phyloP scores from a whole-genome alignment of 1,140 invertebrate species.

The Macrostomum lignano region DNA sequence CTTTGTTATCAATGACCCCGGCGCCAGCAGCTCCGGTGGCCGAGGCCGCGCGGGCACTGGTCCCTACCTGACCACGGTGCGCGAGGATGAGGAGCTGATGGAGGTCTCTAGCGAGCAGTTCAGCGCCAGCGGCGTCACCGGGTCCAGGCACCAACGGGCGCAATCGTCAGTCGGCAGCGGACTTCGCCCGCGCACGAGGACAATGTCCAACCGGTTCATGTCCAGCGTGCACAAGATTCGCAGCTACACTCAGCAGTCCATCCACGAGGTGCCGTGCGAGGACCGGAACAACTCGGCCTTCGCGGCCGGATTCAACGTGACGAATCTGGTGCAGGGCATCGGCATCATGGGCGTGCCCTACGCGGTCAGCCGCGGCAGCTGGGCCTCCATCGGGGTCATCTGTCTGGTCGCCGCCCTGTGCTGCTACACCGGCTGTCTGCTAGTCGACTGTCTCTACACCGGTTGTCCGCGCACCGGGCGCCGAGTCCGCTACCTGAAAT shows the following conservation, averaged over 20 bases:
- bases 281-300: background rate
- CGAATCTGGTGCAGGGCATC: background rate
- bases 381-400: background rate
- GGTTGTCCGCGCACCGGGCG: conserved; percentile 48
- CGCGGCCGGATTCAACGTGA: conserved; percentile 1
- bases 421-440: conserved; percentile 62
- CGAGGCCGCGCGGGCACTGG: too few species aligned
- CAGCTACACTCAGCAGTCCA: background rate
- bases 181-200: too few species aligned
- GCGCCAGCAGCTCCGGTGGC: too few species aligned
- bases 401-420: background rate
- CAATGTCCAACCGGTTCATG: too few species aligned
- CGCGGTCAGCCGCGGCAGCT: background rate
- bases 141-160: too few species aligned
- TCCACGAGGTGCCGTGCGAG: background rate
- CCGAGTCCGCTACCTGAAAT: conserved; percentile 50
- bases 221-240: background rate
- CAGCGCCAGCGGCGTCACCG: too few species aligned
- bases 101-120: too few species aligned
- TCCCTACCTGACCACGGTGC: too few species aligned
- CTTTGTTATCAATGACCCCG: too few species aligned
- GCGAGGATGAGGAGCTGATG: too few species aligned
- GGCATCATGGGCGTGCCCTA: conserved; percentile 1
- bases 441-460: conserved; percentile 93
- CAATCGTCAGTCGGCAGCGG: too few species aligned